Conservation (phyloP, 2,888 invertebrate genomes). For the Noctuana brunneofusca region DNA sequence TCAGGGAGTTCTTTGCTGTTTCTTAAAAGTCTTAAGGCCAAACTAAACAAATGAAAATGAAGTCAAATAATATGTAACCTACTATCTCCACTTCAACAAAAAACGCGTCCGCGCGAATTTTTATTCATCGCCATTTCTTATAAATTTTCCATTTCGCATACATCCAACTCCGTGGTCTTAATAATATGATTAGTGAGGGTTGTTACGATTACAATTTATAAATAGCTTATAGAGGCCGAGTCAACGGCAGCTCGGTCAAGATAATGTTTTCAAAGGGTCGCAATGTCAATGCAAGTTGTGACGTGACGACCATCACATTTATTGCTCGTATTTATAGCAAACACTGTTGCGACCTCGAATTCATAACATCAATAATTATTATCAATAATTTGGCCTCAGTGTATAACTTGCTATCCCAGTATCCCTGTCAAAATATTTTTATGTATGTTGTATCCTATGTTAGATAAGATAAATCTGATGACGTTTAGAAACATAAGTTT, state of each 20-base stretch:
- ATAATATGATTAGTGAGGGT: background rate
- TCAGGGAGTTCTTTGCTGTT: no score
- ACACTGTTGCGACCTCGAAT: background rate
- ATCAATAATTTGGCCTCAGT: background rate
- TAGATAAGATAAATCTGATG: conserved; percentile 1
- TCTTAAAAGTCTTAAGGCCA: no score
- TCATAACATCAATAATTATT: background rate
- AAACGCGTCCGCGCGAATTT: no score
- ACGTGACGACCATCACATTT: background rate
- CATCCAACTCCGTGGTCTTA: no score
- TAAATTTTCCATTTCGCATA: conserved; percentile 5
- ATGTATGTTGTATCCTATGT: background rate
- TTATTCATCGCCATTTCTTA: no score
- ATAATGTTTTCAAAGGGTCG: conserved; percentile 13
- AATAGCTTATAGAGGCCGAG: conserved; percentile 8
- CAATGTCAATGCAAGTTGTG: conserved; percentile 23
- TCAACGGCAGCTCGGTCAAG: conserved; percentile 22
- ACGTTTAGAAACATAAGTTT: background rate
- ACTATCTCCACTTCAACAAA: no score
- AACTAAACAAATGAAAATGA: no score
- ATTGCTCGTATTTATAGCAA: background rate
- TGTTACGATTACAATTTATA: conserved; percentile 16
- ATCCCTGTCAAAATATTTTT: conserved; percentile 1
- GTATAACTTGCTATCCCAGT: background rate
- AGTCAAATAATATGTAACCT: no score